Evolutionary conservation across 2,113 vertebrate species (phyloP).

Genomic region (Meles meles): DNA sequence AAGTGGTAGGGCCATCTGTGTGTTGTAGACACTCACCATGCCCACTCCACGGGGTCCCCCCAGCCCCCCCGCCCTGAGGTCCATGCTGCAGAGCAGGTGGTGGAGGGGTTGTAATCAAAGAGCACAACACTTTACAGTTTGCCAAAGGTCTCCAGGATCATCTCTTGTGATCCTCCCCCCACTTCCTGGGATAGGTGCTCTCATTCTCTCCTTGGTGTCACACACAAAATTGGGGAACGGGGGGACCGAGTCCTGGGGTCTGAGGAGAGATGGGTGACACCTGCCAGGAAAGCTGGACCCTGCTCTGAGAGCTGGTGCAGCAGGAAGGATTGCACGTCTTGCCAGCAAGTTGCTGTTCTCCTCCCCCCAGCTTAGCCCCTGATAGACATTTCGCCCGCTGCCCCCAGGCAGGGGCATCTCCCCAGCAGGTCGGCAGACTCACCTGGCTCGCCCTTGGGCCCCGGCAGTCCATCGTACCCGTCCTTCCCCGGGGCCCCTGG

Average conservation of each 20-base stretch:
- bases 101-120: too few relatives aligned
- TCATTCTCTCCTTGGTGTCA: rapidly evolving
- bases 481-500: constrained; percentile 90
- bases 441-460: constrained; percentile 86
- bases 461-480: constrained; percentile 86
- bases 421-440: constrained; percentile 31
- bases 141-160: not conserved
- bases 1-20: not conserved
- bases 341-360: too few relatives aligned
- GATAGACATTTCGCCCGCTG: not conserved
- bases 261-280: not conserved
- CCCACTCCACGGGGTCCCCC: too few relatives aligned
- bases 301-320: not conserved
- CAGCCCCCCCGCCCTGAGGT: not conserved
- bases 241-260: not conserved
- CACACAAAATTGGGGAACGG: not conserved
- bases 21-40: rapidly evolving
- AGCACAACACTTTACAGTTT: too few relatives aligned
- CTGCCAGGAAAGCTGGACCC: not conserved
- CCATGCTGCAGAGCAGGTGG: not conserved
- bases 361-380: rapidly evolving
- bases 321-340: not conserved
- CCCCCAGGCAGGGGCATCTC: too few relatives aligned
- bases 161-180: not conserved
- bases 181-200: not conserved